A percentile compares a stretch with the other conserved stretches of the same genome.
Evolutionary conservation across 2,888 invertebrate genomes (phyloP).

Genomic region (Epirrita christyi): DNA sequence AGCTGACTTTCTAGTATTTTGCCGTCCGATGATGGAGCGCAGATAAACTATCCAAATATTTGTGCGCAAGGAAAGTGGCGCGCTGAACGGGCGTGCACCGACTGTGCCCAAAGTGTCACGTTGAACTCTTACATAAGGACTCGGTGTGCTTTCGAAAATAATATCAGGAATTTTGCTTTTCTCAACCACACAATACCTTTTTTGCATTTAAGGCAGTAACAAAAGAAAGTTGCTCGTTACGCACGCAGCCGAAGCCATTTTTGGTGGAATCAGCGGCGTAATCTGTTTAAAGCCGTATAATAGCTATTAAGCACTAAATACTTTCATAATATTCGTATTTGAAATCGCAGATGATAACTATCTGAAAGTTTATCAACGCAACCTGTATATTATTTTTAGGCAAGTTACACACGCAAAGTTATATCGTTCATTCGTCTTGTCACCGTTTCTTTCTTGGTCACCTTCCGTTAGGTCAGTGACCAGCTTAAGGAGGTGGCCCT

Average conservation of each 20-base stretch:
- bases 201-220: slow-evolving; percentile 52
- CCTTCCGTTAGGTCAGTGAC: no score
- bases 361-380: slow-evolving; percentile 10
- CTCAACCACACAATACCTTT: slow-evolving; percentile 63
- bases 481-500: no score
- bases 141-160: slow-evolving; percentile 81
- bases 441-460: neutral
- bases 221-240: slow-evolving; percentile 65
- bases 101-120: slow-evolving; percentile 75
- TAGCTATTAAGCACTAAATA: neutral
- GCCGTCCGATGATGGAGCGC: slow-evolving; percentile 34
- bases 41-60: slow-evolving; percentile 71
- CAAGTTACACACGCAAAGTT: slow-evolving; percentile 36
- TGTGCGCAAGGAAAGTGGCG: slow-evolving; percentile 77
- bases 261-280: slow-evolving; percentile 32
- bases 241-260: slow-evolving; percentile 48
- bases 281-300: slow-evolving; percentile 22
- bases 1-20: slow-evolving; percentile 41
- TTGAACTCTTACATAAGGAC: slow-evolving; percentile 84
- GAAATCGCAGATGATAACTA: neutral
- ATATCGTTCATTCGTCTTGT: neutral
- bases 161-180: slow-evolving; percentile 72
- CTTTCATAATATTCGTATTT: neutral
- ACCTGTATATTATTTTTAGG: slow-evolving; percentile 36
- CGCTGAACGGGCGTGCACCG: slow-evolving; percentile 68